These are phyloP conservation scores for Brachyalestes nurse DNA, from an alignment of 2,797 vertebrate species.

Conservation along the genomic window DNA sequence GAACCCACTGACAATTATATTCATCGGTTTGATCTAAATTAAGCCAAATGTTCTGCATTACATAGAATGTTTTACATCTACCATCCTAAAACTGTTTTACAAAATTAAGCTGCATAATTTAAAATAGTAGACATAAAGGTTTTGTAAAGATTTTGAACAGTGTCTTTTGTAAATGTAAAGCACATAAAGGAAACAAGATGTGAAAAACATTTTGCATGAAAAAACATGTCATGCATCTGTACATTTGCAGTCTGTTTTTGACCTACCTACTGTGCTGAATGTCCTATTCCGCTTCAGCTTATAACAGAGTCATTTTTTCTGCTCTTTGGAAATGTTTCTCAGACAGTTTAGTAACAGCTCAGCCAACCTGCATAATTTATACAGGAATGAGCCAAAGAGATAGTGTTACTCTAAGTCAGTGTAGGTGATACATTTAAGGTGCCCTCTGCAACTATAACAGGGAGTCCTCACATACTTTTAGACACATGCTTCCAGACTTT, in stretches of 20 bases:
- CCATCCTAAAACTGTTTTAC: background rate
- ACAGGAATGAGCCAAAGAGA: conserved; percentile 75
- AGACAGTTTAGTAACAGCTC: conserved; percentile 83
- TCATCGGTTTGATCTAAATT: background rate
- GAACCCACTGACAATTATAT: background rate
- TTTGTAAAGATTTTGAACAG: background rate
- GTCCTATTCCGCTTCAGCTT: conserved; percentile 28
- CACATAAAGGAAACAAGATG: background rate
- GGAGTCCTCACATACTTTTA: conserved; percentile 59
- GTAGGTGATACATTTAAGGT: conserved; percentile 74
- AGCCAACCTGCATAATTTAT: conserved; percentile 89
- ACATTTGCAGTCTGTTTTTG: conserved; percentile 14
- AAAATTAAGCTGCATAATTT: background rate
- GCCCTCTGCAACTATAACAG: conserved; percentile 73
- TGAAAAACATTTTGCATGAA: background rate
- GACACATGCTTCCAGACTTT: conserved; percentile 61
- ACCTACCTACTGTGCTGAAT: conserved; percentile 47
- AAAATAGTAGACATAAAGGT: background rate
- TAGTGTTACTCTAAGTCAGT: conserved; percentile 86
- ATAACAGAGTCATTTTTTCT: conserved; percentile 65
- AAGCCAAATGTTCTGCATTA: background rate
- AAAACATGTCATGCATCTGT: background rate
- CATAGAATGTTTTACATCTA: background rate
- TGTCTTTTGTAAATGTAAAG: background rate
- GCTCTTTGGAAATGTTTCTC: conserved; percentile 78